Evolutionary conservation across 2,888 invertebrate species (phyloP).

Genomic region (Papilio elwesi): DNA sequence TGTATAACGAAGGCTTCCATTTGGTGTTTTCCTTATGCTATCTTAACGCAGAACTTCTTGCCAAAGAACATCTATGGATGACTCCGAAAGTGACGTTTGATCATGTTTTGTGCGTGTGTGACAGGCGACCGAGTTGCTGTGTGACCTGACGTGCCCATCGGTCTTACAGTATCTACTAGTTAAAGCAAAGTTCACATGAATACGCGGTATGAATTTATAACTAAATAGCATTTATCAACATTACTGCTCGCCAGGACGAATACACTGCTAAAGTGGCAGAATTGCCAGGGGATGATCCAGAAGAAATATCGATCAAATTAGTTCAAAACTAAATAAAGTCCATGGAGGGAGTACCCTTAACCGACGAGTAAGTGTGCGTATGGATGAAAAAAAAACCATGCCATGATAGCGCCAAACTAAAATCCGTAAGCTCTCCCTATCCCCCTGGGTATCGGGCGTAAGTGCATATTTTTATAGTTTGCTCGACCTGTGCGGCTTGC

Average conservation of each 20-base stretch:
- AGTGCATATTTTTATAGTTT: too few species aligned
- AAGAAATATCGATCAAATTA: too few species aligned
- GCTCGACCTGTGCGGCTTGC: too few species aligned
- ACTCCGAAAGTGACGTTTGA: slow-evolving; percentile 69
- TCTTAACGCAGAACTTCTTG: slow-evolving; percentile 60
- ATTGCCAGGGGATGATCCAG: too few species aligned
- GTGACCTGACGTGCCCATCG: slow-evolving; percentile 53
- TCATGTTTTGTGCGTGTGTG: slow-evolving; percentile 70
- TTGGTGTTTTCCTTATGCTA: slow-evolving; percentile 80
- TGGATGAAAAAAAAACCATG: too few species aligned
- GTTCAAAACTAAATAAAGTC: too few species aligned
- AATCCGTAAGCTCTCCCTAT: too few species aligned
- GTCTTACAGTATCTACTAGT: slow-evolving; percentile 54
- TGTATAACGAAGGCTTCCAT: slow-evolving; percentile 68
- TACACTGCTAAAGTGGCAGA: too few species aligned
- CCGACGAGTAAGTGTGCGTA: too few species aligned
- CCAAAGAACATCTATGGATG: slow-evolving; percentile 60
- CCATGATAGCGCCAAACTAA: too few species aligned
- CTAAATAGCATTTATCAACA: slow-evolving; percentile 39
- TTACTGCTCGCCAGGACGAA: not conserved
- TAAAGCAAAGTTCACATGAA: slow-evolving; percentile 55
- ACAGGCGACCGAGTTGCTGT: slow-evolving; percentile 64
- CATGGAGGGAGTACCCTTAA: too few species aligned
- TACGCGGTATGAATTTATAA: slow-evolving; percentile 52
- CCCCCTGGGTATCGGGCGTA: too few species aligned